These are phyloP conservation scores for Standfussiana lucernea DNA, from an alignment of 2,888 invertebrate genomes.

Conservation along the genomic window DNA sequence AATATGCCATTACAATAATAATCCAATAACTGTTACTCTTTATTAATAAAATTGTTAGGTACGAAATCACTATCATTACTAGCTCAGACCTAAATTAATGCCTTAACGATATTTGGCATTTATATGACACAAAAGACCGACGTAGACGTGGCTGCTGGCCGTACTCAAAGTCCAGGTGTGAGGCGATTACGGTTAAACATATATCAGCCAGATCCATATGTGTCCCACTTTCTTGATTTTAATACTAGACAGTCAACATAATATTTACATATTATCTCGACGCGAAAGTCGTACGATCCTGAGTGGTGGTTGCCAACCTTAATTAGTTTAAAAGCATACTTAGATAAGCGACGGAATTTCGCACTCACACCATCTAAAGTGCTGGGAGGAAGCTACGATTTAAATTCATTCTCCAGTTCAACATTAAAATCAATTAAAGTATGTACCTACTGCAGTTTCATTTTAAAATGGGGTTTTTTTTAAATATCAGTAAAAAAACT, in stretches of 20 bases:
- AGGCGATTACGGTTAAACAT: not conserved
- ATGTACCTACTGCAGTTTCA: constrained; percentile 2
- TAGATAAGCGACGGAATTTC: constrained; percentile 48
- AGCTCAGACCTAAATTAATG: too few species aligned
- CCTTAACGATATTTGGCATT: not conserved
- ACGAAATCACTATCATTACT: not conserved
- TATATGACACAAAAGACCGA: not conserved
- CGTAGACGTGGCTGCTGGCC: not conserved
- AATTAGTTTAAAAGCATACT: constrained; percentile 72
- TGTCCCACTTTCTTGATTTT: constrained; percentile 20
- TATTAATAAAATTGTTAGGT: not conserved
- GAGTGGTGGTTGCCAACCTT: constrained; percentile 67
- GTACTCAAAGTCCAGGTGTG: constrained; percentile 8
- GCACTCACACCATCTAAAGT: constrained; percentile 44
- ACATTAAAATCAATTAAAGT: constrained; percentile 31
- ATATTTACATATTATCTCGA: constrained; percentile 43
- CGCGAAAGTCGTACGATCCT: constrained; percentile 55
- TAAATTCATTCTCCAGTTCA: constrained; percentile 19
- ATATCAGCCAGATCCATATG: constrained; percentile 9
- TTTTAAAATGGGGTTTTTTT: not conserved
- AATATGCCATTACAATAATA: not conserved
- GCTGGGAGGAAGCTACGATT: constrained; percentile 29
- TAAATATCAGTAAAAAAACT: constrained; percentile 12
- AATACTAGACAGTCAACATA: constrained; percentile 29
- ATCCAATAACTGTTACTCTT: not conserved